Base-by-base conservation (phyloP, 2,113 vertebrate species). In the Raja brachyura region DNA sequence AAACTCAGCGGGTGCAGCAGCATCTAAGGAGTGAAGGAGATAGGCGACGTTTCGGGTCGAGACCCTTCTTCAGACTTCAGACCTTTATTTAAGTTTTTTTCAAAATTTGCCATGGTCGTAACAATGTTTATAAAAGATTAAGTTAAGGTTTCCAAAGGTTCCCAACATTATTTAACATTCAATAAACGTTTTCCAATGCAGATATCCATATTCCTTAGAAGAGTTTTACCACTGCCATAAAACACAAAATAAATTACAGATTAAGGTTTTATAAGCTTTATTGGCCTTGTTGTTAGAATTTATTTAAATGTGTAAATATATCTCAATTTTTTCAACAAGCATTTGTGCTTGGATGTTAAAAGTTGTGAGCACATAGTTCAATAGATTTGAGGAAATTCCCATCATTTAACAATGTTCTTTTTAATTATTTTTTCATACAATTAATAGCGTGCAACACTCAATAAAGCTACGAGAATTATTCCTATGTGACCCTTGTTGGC, bases 41-140 rank as follows among this genome's bases (percentile, higher is more conserved):
- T n/a, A n/a, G n/a, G n/a, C n/a, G n/a, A n/a, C n/a, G n/a, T n/a
- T n/a, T n/a, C n/a, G n/a, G n/a, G n/a, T n/a, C n/a, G n/a, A n/a
- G n/a, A n/a, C n/a, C n/a, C n/a, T n/a, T n/a, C n/a, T n/a, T n/a
- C n/a, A n/a, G n/a, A n/a, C n/a, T n/a, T n/a, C n/a, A n/a, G n/a
- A n/a, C n/a, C n/a, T n/a, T n/a, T n/a, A n/a, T n/a, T n/a, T n/a
- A n/a, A n/a, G n/a, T n/a, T n/a, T 86, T 86, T 63, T 59, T 86
- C 83, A 88, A 81, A 81, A 59, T 88, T 88, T 63, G 59, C 83
- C 83, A 63, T 31, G 63, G 28, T 66, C 31, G 83, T 88, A 66
- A 33, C 59, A 1, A 66, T 63, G 11, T 31, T 88, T 88, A 63
- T 14, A 33, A 7, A 61, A 88, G 59, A 14, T 18, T 18, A 16